Base-by-base conservation (phyloP, 2,113 vertebrate species). In the Vicugna pacos region DNA sequence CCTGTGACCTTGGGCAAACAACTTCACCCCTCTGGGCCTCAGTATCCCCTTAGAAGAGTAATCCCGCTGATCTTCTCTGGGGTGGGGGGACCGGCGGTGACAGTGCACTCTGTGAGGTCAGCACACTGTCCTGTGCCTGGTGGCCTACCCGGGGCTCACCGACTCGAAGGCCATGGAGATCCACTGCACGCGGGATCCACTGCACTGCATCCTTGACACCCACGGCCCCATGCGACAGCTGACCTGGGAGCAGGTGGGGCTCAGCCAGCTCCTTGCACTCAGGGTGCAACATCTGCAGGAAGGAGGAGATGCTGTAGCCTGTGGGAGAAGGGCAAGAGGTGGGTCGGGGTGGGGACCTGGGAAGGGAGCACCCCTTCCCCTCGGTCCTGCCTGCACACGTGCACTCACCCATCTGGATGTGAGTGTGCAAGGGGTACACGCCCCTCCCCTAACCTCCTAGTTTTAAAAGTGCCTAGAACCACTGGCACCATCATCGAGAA, bases 101-200 rank as follows among this genome's bases (percentile, higher is more conserved):
- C 62, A 17, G 3, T 3, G n/a, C 13, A 0, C 0, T 35, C 76
- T 79, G 3, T 0, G 20, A 6, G 42, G 50, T 2, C 8, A 11
- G 19, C 5, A 4, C 3, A 2, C 30, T 12, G 8, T 22, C 24
- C 12, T 0, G 3, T 1, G 9, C 35, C 70, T 5, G 6, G 46
- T 0, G 3, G 38, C 70, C 11, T 1, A 0, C 24, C 26, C 4
- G 10, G 35, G 32, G 97, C 99, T 99, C 98, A 99, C 99, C 94
- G 99, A 99, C 97, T 99, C 99, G 38, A 99, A 99, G 38, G 99
- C 99, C 99, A 99, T 99, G 95, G 99, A 99, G 95, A 99, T 99
- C 99, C 99, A 99, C 98, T 99, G 99, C 92, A 99, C 99, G 17
- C 99, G 99, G 30, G n/a, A n/a, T n/a, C n/a, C n/a, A n/a, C n/a